These are phyloP conservation scores for Taeniopygia guttata DNA, from an alignment of 2,797 vertebrate species.

Conservation along the genomic window DNA sequence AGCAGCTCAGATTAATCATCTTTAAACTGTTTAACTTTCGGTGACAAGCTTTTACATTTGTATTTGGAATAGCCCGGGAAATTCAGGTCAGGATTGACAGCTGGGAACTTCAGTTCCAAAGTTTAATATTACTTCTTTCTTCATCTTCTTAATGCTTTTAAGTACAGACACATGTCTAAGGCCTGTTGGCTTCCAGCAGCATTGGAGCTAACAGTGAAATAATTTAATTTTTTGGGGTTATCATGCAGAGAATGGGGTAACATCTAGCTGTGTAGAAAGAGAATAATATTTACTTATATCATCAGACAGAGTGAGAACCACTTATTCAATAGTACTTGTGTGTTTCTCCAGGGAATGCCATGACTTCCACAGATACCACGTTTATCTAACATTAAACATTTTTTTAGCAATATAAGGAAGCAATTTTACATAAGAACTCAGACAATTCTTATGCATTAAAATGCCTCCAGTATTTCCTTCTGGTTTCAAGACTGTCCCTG, in stretches of 20 bases:
- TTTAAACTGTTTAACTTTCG: neutral
- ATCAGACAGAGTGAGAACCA: neutral
- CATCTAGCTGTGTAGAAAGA: neutral
- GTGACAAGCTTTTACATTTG: constrained; percentile 11
- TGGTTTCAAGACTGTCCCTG: neutral
- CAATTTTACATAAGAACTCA: neutral
- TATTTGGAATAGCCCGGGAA: neutral
- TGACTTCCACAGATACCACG: neutral
- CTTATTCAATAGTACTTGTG: neutral
- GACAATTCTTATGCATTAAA: neutral
- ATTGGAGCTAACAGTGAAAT: neutral
- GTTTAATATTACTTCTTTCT: neutral
- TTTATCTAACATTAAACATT: neutral
- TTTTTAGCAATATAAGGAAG: neutral
- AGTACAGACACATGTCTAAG: neutral
- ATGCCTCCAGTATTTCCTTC: neutral
- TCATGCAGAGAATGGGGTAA: neutral
- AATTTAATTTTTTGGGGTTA: neutral
- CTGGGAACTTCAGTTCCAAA: neutral
- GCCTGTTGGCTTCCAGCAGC: neutral
- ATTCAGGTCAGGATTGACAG: neutral
- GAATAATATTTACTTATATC: neutral
- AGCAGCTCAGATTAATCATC: constrained; percentile 22
- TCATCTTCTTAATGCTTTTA: neutral
- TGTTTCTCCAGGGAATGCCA: neutral